Conservation (phyloP, 2,797 vertebrate species). For the Fundulus diaphanus region DNA sequence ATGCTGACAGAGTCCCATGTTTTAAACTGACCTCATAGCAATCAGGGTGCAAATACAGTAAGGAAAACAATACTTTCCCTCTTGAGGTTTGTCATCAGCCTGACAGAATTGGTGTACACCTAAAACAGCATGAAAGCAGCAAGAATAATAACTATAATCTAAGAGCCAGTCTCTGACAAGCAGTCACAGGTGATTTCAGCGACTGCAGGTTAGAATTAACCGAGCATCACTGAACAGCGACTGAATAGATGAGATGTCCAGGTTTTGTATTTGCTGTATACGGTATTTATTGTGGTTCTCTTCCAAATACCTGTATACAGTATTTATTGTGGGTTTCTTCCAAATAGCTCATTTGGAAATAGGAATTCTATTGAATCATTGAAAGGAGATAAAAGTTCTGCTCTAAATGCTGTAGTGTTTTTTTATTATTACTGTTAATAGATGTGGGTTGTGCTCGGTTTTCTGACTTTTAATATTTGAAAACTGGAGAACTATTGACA, state of each 20-base stretch:
- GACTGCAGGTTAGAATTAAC: neutral
- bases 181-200: constrained; percentile 7
- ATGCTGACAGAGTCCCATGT: neutral
- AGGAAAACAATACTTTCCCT: constrained; percentile 15
- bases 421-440: too few species aligned
- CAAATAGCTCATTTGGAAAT: neutral
- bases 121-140: constrained; percentile 20
- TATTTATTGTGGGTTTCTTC: constrained; percentile 13
- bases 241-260: neutral
- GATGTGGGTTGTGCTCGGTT: neutral
- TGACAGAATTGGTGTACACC: constrained; percentile 12
- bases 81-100: constrained; percentile 4
- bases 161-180: constrained; percentile 7
- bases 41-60: constrained; percentile 2
- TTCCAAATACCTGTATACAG: neutral
- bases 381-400: too few species aligned
- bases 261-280: constrained; percentile 12
- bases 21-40: neutral
- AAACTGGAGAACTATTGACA: too few species aligned
- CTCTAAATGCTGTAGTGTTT: too few species aligned
- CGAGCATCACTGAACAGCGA: neutral
- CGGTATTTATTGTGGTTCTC: constrained; percentile 16
- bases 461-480: neutral
- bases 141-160: constrained; percentile 11
- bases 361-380: neutral